Conservation (phyloP, 2,797 vertebrate species). For the Gadopsis bispinosus region DNA sequence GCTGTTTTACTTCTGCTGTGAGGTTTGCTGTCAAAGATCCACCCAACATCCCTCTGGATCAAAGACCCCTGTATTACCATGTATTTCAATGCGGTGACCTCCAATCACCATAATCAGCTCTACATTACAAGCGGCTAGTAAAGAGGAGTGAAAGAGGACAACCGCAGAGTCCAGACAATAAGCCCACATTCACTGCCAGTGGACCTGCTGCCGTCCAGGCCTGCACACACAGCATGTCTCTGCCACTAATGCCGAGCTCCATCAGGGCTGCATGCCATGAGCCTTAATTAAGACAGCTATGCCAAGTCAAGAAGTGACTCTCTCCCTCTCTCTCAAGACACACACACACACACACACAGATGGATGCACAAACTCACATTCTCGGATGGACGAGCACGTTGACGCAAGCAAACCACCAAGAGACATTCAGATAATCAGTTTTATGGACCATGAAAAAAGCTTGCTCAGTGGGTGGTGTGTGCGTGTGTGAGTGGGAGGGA, state of each 20-base stretch:
- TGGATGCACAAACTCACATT: constrained; percentile 36
- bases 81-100: constrained; percentile 39
- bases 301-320: constrained; percentile 73
- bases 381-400: constrained; percentile 29
- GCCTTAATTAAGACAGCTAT: constrained; percentile 74
- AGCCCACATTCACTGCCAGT: constrained; percentile 50
- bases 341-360: constrained; percentile 18
- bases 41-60: neutral
- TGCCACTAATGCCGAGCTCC: constrained; percentile 60
- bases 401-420: constrained; percentile 50
- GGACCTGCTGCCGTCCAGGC: constrained; percentile 60
- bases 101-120: constrained; percentile 63
- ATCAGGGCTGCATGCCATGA: constrained; percentile 67
- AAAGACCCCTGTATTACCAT: neutral
- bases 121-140: constrained; percentile 42
- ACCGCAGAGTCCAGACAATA: constrained; percentile 61
- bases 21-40: neutral
- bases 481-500: constrained; percentile 25
- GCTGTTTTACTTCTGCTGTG: neutral
- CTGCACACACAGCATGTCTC: constrained; percentile 66
- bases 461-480: constrained; percentile 57
- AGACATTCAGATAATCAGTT: constrained; percentile 63
- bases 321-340: neutral
- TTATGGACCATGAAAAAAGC: constrained; percentile 73
- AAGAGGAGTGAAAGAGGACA: constrained; percentile 56